Conservation (phyloP, 23 tunicate genomes). For the Ascidia mentula region DNA sequence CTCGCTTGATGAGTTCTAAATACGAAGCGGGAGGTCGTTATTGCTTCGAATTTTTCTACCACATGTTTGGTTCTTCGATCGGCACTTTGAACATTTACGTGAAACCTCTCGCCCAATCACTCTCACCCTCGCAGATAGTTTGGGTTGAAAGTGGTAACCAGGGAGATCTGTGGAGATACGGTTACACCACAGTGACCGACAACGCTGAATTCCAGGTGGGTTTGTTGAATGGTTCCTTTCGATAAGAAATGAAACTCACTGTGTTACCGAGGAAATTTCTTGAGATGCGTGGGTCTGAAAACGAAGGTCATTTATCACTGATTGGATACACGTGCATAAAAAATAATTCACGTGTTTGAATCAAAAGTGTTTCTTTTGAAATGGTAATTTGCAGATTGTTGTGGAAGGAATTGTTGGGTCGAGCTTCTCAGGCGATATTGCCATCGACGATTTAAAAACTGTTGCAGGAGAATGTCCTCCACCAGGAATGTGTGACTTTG, state of each 20-base stretch:
- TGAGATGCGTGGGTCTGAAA: no score
- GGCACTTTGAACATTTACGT: slow-evolving; percentile 68
- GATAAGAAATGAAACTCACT: no score
- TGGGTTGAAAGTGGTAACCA: slow-evolving; percentile 80
- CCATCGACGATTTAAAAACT: slow-evolving; percentile 72
- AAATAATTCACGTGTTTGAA: no score
- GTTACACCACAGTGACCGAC: slow-evolving; percentile 37
- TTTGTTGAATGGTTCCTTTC: no score
- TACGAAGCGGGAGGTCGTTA: slow-evolving; percentile 74
- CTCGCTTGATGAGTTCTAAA: slow-evolving; percentile 41
- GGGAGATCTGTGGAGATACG: slow-evolving; percentile 88
- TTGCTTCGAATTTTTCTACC: slow-evolving; percentile 86
- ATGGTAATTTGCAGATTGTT: slow-evolving; percentile 42
- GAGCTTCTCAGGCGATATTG: slow-evolving; percentile 71
- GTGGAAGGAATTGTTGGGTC: slow-evolving; percentile 81
- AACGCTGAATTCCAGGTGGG: slow-evolving; percentile 69
- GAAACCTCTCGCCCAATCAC: slow-evolving; percentile 32
- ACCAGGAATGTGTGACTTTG: slow-evolving; percentile 78
- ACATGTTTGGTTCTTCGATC: slow-evolving; percentile 78
- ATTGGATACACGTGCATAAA: no score
- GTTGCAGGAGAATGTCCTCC: slow-evolving; percentile 78
- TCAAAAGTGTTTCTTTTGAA: neutral
- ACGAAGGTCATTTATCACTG: no score
- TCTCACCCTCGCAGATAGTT: slow-evolving; percentile 30
- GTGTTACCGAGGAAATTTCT: no score